Conservation (phyloP, 2,888 invertebrate species). For the Serripes groenlandicus region DNA sequence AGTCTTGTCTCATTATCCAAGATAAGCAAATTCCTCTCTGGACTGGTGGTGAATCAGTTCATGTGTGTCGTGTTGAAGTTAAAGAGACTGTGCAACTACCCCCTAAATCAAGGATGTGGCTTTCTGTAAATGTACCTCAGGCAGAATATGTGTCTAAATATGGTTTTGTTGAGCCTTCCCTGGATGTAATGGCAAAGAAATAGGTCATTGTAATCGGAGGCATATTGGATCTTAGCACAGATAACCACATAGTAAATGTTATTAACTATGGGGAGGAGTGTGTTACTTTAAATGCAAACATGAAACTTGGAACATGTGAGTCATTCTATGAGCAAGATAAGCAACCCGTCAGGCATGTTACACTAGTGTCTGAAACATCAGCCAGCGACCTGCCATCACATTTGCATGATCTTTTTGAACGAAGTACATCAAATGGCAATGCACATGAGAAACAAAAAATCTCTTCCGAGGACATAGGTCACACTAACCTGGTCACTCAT, state of each 20-base stretch:
- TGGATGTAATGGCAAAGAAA: constrained; percentile 10
- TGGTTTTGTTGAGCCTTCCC: constrained; percentile 20
- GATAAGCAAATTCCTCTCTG: constrained; percentile 8
- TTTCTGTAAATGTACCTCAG: constrained; percentile 18
- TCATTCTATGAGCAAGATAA: background rate
- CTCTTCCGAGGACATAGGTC: constrained; percentile 46
- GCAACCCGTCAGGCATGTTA: background rate
- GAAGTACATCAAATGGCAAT: constrained; percentile 14
- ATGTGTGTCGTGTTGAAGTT: constrained; percentile 25
- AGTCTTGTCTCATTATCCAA: constrained; percentile 17
- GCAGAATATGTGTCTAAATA: constrained; percentile 1
- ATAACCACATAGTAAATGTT: background rate
- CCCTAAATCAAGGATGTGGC: background rate
- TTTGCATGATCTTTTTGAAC: constrained; percentile 1
- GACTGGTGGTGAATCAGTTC: constrained; percentile 11
- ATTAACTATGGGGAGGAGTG: constrained; percentile 5
- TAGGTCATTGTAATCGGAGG: constrained; percentile 6
- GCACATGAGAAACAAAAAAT: constrained; percentile 30
- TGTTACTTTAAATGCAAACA: constrained; percentile 6
- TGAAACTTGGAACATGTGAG: constrained; percentile 22
- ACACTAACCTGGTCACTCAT: constrained; percentile 42
- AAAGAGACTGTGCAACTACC: constrained; percentile 7
- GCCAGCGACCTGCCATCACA: constrained; percentile 2
- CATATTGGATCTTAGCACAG: background rate
- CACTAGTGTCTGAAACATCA: background rate